Evolutionary conservation across 1,140 invertebrate genomes (phyloP).

Genomic region (Limonius californicus): DNA sequence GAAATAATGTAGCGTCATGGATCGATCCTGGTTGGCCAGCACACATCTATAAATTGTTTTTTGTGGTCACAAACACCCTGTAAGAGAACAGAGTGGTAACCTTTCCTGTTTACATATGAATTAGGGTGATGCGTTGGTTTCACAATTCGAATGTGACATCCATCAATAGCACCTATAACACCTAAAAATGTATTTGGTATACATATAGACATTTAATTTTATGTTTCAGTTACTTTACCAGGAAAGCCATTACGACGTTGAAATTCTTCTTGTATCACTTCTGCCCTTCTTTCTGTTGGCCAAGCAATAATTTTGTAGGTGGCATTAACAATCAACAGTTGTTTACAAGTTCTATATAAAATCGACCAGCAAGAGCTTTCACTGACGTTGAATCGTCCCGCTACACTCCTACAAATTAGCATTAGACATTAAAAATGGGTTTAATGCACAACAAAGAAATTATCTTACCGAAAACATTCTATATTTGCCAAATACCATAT

Average conservation of each 20-base stretch:
- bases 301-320: conserved; percentile 1
- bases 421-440: too few relatives aligned
- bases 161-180: conserved; percentile 23
- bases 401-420: too few relatives aligned
- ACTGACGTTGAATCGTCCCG: not conserved
- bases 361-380: not conserved
- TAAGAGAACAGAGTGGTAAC: conserved; percentile 22
- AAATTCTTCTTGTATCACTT: not conserved
- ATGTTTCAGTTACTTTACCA: not conserved
- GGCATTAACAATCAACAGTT: not conserved
- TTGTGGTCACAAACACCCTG: conserved; percentile 27
- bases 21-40: conserved; percentile 22
- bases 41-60: conserved; percentile 20
- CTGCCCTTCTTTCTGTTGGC: not conserved
- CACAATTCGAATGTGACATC: conserved; percentile 21
- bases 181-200: conserved; percentile 7
- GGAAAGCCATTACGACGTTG: not conserved
- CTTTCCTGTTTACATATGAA: conserved; percentile 27
- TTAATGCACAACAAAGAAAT: not conserved
- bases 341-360: not conserved
- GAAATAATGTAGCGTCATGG: conserved; percentile 15
- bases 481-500: not conserved
- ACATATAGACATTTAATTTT: not conserved
- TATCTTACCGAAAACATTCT: not conserved
- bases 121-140: conserved; percentile 10